Conservation (phyloP, 2,888 invertebrate species). For the Mimas tiliae region DNA sequence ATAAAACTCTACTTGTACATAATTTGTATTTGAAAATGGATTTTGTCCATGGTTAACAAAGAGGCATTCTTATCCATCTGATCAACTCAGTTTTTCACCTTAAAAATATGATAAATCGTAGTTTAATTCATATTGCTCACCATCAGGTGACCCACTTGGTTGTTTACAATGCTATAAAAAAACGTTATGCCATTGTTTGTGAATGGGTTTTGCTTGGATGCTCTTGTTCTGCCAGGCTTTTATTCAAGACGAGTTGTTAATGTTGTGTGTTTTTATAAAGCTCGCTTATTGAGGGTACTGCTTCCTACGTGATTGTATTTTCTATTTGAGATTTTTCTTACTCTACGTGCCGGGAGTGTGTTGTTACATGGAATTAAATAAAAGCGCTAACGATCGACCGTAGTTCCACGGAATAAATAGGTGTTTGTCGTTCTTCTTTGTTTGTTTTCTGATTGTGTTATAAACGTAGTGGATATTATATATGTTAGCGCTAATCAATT, state of each 20-base stretch:
- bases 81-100: too few relatives aligned
- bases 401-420: neutral
- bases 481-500: neutral
- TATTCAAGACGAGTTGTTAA: constrained; percentile 54
- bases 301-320: constrained; percentile 43
- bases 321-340: constrained; percentile 38
- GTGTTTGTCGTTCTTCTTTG: neutral
- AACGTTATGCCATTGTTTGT: constrained; percentile 9
- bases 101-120: too few relatives aligned
- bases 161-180: too few relatives aligned
- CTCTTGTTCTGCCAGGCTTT: constrained; percentile 43
- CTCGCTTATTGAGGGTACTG: constrained; percentile 46
- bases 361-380: constrained; percentile 17
- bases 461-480: neutral
- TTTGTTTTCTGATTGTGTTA: neutral
- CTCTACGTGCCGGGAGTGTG: constrained; percentile 2
- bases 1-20: too few relatives aligned
- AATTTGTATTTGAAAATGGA: too few relatives aligned
- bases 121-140: too few relatives aligned
- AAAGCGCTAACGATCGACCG: constrained; percentile 15
- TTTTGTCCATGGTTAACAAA: too few relatives aligned
- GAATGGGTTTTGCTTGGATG: neutral
- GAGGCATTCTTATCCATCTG: too few relatives aligned
- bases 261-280: constrained; percentile 51
- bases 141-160: too few relatives aligned